phyloP scores from a whole-genome alignment of 1,140 invertebrate species.

The Macrotrachela quadricornifera region DNA sequence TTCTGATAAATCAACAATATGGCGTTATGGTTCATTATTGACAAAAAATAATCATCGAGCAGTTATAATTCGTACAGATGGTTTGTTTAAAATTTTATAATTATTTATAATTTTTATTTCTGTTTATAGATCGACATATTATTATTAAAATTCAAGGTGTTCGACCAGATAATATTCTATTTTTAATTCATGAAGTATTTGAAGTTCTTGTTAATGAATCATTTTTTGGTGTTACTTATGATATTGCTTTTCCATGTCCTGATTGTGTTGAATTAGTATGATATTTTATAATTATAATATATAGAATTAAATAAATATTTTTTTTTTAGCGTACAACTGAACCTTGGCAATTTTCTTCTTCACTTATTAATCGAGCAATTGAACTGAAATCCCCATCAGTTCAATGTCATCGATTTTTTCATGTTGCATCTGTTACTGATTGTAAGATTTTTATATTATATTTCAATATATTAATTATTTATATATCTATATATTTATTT shows the following conservation, averaged over 20 bases:
- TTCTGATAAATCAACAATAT: slow-evolving; percentile 20
- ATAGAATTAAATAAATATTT: not conserved
- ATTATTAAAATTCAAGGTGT: slow-evolving; percentile 21
- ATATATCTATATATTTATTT: too few relatives aligned
- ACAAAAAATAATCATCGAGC: slow-evolving; percentile 25
- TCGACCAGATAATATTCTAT: slow-evolving; percentile 24
- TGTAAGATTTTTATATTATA: slow-evolving; percentile 14
- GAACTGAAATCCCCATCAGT: slow-evolving; percentile 21
- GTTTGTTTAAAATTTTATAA: too few relatives aligned
- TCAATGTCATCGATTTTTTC: slow-evolving; percentile 28
- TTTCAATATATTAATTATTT: too few relatives aligned
- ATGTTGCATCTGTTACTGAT: slow-evolving; percentile 23
- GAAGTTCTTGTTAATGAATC: slow-evolving; percentile 24
- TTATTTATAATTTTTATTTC: too few relatives aligned
- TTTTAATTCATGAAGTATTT: slow-evolving; percentile 24
- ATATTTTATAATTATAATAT: not conserved
- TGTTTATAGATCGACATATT: slow-evolving; percentile 13
- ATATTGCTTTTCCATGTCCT: slow-evolving; percentile 21
- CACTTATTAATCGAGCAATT: slow-evolving; percentile 17
- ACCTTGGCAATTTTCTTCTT: slow-evolving; percentile 13
- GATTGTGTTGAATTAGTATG: slow-evolving; percentile 22
- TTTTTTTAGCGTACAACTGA: slow-evolving; percentile 15
- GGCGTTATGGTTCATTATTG: slow-evolving; percentile 24
- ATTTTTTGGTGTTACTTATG: slow-evolving; percentile 23
- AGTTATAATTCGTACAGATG: slow-evolving; percentile 15